Percentiles rank a stretch among this genome's conserved stretches.
Evolutionary conservation across 2,113 vertebrate genomes (phyloP).

Genomic region (Ondatra zibethicus): DNA sequence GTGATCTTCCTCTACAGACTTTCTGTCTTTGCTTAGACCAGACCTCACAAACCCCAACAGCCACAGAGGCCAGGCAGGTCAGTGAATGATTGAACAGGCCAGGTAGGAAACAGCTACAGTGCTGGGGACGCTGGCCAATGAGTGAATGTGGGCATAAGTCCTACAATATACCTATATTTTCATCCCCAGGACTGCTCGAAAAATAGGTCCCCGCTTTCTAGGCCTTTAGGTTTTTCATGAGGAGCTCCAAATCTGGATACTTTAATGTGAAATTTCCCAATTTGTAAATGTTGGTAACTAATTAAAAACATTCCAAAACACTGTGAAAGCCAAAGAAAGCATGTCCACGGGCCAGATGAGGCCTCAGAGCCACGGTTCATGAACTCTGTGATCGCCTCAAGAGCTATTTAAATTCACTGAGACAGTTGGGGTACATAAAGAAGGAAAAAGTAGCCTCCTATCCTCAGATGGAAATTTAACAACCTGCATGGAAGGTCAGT

Average conservation of each 20-base stretch:
- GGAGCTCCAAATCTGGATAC: not conserved
- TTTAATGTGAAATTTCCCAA: slow-evolving; percentile 56
- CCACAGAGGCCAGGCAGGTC: not conserved
- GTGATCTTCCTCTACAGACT: not conserved
- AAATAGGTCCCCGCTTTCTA: not conserved
- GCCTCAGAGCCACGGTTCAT: not conserved
- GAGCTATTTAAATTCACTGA: slow-evolving; percentile 57
- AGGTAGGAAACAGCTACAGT: not conserved
- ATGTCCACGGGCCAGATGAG: not conserved
- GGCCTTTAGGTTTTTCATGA: slow-evolving; percentile 37
- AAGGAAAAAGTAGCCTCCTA: not conserved
- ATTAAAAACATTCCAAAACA: slow-evolving; percentile 67
- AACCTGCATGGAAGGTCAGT: not conserved
- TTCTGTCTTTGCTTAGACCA: not conserved
- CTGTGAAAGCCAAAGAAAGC: slow-evolving; percentile 56
- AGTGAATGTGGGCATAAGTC: rapidly evolving
- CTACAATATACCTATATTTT: not conserved
- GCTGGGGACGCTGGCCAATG: no score
- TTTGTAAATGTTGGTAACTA: slow-evolving; percentile 65
- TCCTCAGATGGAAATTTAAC: slow-evolving; percentile 37
- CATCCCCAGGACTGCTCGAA: not conserved
- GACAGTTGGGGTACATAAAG: slow-evolving; percentile 6
- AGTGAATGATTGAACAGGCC: not conserved
- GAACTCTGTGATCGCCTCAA: not conserved
- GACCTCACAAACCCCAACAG: not conserved